phyloP scores from a whole-genome alignment of 2,113 vertebrate genomes.

The Leptobrachium leishanense region DNA sequence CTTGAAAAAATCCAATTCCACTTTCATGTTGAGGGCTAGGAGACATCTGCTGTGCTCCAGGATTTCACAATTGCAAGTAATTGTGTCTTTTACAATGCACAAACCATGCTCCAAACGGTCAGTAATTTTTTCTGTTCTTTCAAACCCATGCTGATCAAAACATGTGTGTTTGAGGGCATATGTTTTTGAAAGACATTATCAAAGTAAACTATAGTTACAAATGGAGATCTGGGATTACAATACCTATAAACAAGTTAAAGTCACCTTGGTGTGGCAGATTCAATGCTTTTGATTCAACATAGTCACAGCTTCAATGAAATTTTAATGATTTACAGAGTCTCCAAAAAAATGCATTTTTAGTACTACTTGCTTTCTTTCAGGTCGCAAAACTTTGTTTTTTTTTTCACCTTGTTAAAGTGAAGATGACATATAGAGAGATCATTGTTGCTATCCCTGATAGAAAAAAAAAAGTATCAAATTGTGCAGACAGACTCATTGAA shows the following conservation, averaged over 20 bases:
- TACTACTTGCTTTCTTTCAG: too few species aligned
- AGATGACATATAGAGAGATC: too few species aligned
- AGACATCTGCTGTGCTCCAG: constrained; percentile 1
- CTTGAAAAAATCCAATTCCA: neutral
- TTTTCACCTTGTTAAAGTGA: too few species aligned
- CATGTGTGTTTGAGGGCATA: constrained; percentile 4
- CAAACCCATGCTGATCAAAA: constrained; percentile 21
- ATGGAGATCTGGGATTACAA: neutral
- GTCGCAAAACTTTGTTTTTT: too few species aligned
- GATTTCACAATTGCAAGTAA: neutral
- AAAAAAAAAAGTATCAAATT: too few species aligned
- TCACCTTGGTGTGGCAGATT: neutral
- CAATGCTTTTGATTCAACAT: neutral
- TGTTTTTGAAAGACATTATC: constrained; percentile 6
- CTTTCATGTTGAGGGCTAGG: constrained; percentile 9
- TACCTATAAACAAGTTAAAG: constrained; percentile 29
- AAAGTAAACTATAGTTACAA: neutral
- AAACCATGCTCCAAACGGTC: constrained; percentile 8
- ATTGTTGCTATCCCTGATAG: too few species aligned
- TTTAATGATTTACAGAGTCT: too few species aligned
- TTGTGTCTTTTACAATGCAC: constrained; percentile 27
- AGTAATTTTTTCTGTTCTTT: neutral
- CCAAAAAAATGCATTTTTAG: too few species aligned
- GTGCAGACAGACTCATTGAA: too few species aligned
- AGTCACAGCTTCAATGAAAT: too few species aligned